Base-by-base conservation (phyloP, 2,888 invertebrate species). In the Halocaridina rubra region DNA sequence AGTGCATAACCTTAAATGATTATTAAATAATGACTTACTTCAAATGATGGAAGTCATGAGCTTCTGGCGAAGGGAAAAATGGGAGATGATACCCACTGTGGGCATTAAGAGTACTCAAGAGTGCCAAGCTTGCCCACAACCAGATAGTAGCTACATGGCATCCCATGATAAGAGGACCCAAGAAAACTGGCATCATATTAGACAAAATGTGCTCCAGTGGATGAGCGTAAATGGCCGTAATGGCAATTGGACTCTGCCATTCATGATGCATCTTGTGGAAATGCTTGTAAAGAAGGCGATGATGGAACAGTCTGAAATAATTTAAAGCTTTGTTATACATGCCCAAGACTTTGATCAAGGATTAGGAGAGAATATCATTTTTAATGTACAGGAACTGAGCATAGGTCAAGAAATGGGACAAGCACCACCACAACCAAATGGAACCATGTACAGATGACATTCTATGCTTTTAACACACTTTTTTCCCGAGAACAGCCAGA, bases 191-290 rank as follows among this genome's bases (percentile, higher is more conserved):
- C 82, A 95, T 89, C 81, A 96, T 90, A 91, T 96, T 96, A 69
- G 95, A 95, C 88, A 96, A 92, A 81, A 95, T 91, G 90, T 96
- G 95, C 88, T 92, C 92, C 64, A 95, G 90, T 0, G 96, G 96
- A 91, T 96, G 95, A 89, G 95, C 95, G 90, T 96, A 96, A 61
- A 96, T 92, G 16, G 95, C 94, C 0, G 95, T 94, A 3, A 96
- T 94, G n/a, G 96, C 95, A 77, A 96, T 94, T 0, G 96, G 96
- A 0, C 96, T 95, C 1, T 95, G 95, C 96, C 96, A 96, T 91
- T 96, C 96, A 89, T 96, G 96, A 90, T 96, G 96, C 89, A 94
- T 93, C 90, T 96, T 96, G 91, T 96, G 96, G 89, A 96, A 95
- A 90, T 94, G 93, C 90, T 95, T 95, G 92, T 96, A 96, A 78